These are phyloP conservation scores for Pontoporia blainvillei DNA, from an alignment of 2,113 vertebrate species.

Conservation along the genomic window DNA sequence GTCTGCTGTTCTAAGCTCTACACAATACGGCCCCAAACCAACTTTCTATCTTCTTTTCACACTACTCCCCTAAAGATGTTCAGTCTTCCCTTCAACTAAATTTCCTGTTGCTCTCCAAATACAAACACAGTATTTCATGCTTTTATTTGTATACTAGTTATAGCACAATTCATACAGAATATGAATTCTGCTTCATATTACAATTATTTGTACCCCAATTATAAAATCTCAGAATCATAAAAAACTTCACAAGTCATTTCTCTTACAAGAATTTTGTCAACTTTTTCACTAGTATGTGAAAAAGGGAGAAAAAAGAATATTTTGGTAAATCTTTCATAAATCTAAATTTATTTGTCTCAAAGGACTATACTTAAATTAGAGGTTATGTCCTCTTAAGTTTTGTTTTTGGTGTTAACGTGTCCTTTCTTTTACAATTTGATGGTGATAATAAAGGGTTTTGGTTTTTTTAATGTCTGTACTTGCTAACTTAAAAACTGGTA, in stretches of 20 bases:
- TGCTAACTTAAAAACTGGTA: conserved; percentile 22
- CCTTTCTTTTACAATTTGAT: not conserved
- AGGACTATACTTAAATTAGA: not conserved
- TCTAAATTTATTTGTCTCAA: not conserved
- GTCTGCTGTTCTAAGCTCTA: not conserved
- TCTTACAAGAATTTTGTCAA: not conserved
- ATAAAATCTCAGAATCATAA: conserved; percentile 20
- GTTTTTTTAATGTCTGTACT: not conserved
- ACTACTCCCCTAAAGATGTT: not conserved
- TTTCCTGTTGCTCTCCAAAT: not conserved
- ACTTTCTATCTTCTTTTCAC: not conserved
- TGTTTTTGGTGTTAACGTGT: not conserved
- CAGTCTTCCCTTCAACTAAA: not conserved
- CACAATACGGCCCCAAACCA: not conserved
- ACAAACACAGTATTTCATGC: not conserved
- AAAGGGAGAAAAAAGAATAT: not conserved
- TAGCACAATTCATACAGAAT: not conserved
- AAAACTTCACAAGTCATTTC: not conserved
- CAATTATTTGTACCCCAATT: not conserved
- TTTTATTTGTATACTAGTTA: not conserved
- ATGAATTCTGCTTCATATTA: not conserved
- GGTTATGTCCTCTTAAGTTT: not conserved
- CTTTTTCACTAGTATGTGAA: not conserved
- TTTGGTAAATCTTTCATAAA: not conserved
- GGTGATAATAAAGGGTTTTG: not conserved